Conservation (phyloP, 1,140 invertebrate species). For the Linepithema humile region DNA sequence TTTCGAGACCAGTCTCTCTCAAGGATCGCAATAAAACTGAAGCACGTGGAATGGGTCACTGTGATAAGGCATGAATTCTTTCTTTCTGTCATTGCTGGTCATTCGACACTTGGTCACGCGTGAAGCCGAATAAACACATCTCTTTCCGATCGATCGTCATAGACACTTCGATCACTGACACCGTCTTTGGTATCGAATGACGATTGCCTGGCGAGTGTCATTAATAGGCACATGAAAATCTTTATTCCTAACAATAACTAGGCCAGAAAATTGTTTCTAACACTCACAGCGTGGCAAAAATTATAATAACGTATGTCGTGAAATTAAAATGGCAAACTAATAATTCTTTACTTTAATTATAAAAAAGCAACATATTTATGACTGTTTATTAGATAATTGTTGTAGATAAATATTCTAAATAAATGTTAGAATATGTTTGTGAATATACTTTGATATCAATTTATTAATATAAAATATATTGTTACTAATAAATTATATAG, state of each 20-base stretch:
- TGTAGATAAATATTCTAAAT: neutral
- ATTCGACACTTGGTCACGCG: conserved; percentile 65
- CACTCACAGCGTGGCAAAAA: neutral
- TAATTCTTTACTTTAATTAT: neutral
- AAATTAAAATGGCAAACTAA: neutral
- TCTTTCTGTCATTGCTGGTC: conserved; percentile 32
- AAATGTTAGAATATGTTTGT: neutral
- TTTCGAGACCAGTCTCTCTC: conserved; percentile 27
- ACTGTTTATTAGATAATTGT: neutral
- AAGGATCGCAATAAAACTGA: conserved; percentile 46
- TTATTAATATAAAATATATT: neutral
- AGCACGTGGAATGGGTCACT: conserved; percentile 10
- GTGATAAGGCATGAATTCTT: conserved; percentile 48
- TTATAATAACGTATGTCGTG: neutral
- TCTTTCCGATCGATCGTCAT: conserved; percentile 45
- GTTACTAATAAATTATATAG: neutral
- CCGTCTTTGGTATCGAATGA: conserved; percentile 32
- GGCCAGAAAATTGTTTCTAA: conserved; percentile 11
- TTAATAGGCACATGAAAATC: neutral
- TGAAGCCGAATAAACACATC: conserved; percentile 55
- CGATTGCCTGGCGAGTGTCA: neutral
- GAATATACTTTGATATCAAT: neutral
- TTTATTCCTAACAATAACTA: neutral
- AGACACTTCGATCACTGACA: conserved; percentile 35
- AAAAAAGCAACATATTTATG: neutral